These are phyloP conservation scores for Poeciliopsis presidionis DNA, from an alignment of 2,797 vertebrate genomes.

Conservation along the genomic window DNA sequence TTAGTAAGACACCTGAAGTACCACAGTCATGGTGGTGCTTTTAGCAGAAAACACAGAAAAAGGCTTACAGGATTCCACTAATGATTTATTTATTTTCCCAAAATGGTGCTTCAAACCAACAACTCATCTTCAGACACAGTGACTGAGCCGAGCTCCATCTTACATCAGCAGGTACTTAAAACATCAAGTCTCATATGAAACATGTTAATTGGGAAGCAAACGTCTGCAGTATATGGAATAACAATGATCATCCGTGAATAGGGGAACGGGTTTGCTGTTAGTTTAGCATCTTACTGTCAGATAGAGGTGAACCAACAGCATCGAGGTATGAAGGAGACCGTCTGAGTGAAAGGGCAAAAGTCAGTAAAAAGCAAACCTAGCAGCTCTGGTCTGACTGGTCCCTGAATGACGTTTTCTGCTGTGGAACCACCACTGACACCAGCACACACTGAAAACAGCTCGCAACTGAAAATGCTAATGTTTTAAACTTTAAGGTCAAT, in stretches of 20 bases:
- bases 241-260: neutral
- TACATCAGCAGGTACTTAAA: neutral
- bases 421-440: neutral
- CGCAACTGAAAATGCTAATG: neutral
- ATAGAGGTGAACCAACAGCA: too few relatives aligned
- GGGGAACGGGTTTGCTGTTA: neutral
- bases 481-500: neutral
- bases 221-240: neutral
- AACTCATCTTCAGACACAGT: neutral
- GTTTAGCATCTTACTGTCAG: neutral
- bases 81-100: neutral
- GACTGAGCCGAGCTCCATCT: neutral
- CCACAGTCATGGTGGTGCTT: neutral
- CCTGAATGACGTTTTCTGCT: neutral
- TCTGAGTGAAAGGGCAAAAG: neutral
- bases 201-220: neutral
- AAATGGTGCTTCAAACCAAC: neutral
- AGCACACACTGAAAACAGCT: neutral
- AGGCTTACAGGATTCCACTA: neutral
- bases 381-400: neutral
- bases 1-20: neutral
- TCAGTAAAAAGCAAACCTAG: neutral
- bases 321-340: neutral
- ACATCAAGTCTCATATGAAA: neutral
- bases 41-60: neutral